Conservation (phyloP, 2,113 vertebrate species). For the Columbina picui region DNA sequence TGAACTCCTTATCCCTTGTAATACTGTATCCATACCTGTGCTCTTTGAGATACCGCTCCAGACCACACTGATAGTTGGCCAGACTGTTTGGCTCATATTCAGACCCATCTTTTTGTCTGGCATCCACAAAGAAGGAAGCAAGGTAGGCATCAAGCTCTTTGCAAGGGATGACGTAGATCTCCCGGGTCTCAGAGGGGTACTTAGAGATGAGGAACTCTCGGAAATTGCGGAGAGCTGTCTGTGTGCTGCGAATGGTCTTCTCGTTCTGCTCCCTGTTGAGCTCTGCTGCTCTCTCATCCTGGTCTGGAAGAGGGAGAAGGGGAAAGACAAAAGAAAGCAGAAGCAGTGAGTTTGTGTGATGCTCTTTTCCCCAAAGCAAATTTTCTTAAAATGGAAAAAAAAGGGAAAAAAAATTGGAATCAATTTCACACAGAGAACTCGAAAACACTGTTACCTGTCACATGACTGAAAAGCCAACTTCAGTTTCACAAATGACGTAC, state of each 20-base stretch:
- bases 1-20: conserved; percentile 86
- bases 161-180: conserved; percentile 86
- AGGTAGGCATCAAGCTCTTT: conserved; percentile 85
- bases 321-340: conserved; percentile 49
- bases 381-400: conserved; percentile 53
- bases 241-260: conserved; percentile 87
- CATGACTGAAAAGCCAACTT: conserved; percentile 60
- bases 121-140: conserved; percentile 87
- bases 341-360: conserved; percentile 63
- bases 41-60: conserved; percentile 86
- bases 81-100: conserved; percentile 88
- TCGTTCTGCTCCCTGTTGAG: conserved; percentile 87
- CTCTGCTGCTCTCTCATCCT: conserved; percentile 83
- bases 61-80: conserved; percentile 87
- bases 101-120: conserved; percentile 87
- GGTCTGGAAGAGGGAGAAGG: conserved; percentile 75
- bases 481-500: conserved; percentile 69
- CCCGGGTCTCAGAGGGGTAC: conserved; percentile 83
- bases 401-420: conserved; percentile 40
- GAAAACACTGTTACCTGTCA: conserved; percentile 48
- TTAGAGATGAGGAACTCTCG: conserved; percentile 87
- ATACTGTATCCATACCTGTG: conserved; percentile 86
- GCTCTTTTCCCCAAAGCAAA: conserved; percentile 30
- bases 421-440: conserved; percentile 45
- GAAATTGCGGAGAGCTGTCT: conserved; percentile 87